Evolutionary conservation across 2,113 vertebrate genomes (phyloP).

Genomic region (Marcusenius ussheri): DNA sequence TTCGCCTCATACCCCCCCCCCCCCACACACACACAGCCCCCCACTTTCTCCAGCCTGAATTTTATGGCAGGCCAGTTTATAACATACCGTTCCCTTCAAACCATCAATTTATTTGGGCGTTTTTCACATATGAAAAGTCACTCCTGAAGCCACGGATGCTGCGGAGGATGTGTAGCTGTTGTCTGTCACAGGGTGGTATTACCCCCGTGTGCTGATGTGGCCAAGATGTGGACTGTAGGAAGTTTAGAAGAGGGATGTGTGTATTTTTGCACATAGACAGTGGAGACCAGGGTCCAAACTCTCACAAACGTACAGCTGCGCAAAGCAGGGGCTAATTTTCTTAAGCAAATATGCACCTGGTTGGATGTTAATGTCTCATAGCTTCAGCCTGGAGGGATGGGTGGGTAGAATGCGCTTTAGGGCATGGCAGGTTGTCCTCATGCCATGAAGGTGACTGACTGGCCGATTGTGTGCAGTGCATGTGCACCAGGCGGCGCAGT

Average conservation of each 20-base stretch:
- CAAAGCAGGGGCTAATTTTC: conserved; percentile 44
- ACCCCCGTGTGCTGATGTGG: neutral
- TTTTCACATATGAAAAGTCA: conserved; percentile 44
- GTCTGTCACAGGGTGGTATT: neutral
- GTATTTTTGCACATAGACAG: neutral
- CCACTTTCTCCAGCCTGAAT: conserved; percentile 29
- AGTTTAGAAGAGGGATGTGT: neutral
- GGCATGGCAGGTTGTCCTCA: neutral
- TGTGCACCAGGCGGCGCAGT: neutral
- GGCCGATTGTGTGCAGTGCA: neutral
- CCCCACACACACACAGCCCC: neutral
- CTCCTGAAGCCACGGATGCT: conserved; percentile 22
- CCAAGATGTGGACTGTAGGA: conserved; percentile 34
- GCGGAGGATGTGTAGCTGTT: neutral
- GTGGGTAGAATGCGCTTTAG: neutral
- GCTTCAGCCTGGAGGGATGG: neutral
- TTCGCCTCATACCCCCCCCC: conserved; percentile 21
- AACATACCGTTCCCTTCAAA: conserved; percentile 32
- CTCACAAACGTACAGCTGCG: conserved; percentile 37
- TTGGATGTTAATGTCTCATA: conserved; percentile 6
- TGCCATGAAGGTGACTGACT: neutral
- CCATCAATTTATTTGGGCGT: conserved; percentile 45
- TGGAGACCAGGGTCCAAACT: conserved; percentile 21
- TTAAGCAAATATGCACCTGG: conserved; percentile 40
- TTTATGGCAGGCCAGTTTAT: conserved; percentile 37